Evolutionary conservation across 2,113 vertebrate genomes (phyloP).

Genomic region (Microtus oregoni): DNA sequence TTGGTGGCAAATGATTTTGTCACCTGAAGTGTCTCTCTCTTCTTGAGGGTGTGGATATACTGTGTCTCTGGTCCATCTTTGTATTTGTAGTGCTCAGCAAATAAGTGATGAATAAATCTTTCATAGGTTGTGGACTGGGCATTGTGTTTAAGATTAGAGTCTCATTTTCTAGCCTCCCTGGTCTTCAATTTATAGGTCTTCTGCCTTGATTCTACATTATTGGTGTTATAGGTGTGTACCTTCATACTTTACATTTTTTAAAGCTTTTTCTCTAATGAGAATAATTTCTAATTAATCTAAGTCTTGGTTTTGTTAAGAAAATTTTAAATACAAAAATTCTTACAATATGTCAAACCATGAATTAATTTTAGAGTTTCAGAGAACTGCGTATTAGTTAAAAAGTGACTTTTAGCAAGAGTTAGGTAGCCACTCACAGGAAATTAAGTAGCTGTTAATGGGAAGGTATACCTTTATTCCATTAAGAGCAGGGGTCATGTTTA

Average conservation of each 20-base stretch:
- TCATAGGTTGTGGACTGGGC: neutral
- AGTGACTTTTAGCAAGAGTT: conserved; percentile 32
- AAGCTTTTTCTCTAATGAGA: neutral
- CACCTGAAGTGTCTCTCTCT: neutral
- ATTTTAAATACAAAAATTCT: neutral
- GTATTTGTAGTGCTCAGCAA: conserved; percentile 47
- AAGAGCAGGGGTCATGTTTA: neutral
- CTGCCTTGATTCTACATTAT: neutral
- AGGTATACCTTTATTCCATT: neutral
- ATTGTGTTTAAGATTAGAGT: neutral
- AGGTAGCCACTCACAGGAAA: neutral
- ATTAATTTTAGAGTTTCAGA: conserved; percentile 18
- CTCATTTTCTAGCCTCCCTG: neutral
- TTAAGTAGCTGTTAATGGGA: neutral
- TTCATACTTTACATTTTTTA: conserved; percentile 1
- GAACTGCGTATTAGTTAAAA: neutral
- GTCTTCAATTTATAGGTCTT: neutral
- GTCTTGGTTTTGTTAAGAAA: conserved; percentile 2
- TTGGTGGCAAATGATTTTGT: neutral
- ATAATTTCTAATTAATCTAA: neutral
- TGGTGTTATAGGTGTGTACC: neutral
- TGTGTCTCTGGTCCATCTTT: neutral
- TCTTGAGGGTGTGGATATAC: neutral
- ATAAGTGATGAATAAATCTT: conserved; percentile 15
- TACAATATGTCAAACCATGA: neutral